Percentiles rank a stretch among this genome's conserved stretches.
These are phyloP conservation scores for Pachliopta kotzebuea DNA, from an alignment of 2,888 invertebrate genomes.

Conservation along the genomic window DNA sequence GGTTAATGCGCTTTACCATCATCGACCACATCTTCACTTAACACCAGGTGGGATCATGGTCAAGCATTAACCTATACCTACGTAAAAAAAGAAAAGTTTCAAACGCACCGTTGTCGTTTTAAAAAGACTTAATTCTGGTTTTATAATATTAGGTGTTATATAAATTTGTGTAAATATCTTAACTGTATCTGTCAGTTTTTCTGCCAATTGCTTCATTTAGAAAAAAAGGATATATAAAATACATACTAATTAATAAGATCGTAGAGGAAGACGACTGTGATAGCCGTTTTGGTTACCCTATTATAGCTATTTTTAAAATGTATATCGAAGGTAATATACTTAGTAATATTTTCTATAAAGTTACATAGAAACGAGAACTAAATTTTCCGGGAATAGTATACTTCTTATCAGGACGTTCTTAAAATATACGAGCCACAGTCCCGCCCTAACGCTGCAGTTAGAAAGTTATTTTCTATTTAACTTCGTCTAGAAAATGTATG, in stretches of 20 bases:
- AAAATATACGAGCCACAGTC: conserved; percentile 11
- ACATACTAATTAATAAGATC: background rate
- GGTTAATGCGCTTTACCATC: too few relatives aligned
- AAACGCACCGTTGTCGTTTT: too few relatives aligned
- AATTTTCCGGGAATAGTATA: conserved; percentile 10
- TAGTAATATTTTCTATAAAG: conserved; percentile 2
- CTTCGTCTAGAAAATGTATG: conserved; percentile 17
- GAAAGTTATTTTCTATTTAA: conserved; percentile 21
- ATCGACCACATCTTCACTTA: too few relatives aligned
- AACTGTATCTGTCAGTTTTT: too few relatives aligned
- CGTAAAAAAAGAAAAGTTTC: too few relatives aligned
- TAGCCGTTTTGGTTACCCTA: background rate
- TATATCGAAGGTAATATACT: background rate
- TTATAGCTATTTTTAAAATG: background rate
- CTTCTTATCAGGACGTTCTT: conserved; percentile 18
- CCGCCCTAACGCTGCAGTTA: conserved; percentile 18
- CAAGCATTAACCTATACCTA: too few relatives aligned
- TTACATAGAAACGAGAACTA: conserved; percentile 6
- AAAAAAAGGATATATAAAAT: too few relatives aligned
- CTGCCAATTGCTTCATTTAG: too few relatives aligned
- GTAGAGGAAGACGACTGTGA: background rate
- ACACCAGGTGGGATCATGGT: too few relatives aligned
- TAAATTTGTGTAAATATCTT: too few relatives aligned
- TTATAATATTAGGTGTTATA: too few relatives aligned
- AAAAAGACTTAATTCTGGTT: too few relatives aligned